Base-by-base conservation (phyloP, 2,888 invertebrate species). In the Empis stercorea region DNA sequence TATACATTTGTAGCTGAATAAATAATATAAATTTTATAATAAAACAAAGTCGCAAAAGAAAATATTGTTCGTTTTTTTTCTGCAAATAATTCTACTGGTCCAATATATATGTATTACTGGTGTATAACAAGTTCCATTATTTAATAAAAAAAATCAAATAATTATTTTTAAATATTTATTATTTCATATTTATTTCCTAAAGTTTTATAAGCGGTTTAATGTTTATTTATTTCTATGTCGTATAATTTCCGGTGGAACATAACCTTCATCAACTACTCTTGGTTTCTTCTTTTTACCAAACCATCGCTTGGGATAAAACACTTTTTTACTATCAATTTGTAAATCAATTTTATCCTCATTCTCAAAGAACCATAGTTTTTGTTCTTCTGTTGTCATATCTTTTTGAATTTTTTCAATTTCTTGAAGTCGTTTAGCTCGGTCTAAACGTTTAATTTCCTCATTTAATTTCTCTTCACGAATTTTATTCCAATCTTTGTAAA, bases 351-450 rank as follows among this genome's bases (percentile, higher is more conserved):
- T 65, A 37, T 87, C 85, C 62, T 85, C 79, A 60, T 84, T 82
- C 50, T 88, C 84, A 68, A 89, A 89, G 76, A 84, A 89, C 82
- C 82, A 82, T 45, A 83, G 61, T 54, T 75, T 74, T 49, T 74
- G 72, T 59, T 87, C 87, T 59, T 76, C 77, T 40, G 68, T 59
- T 20, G 74, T 68, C 52, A 77, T 66, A 10, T 64, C 55, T 50
- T 70, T 63, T 40, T 72, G 59, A 6, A 75, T 65, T 41, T 64
- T 68, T 34, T 79, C 74, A 56, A 85, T 72, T 49, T 79, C 73
- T 13, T 68, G 57, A 7, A 78, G 56, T 46, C 76, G 67, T 51
- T 71, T 54, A 30, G 63, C 60, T 39, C 60, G 70, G n/a, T 70
- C 57, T 30, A 81, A 57, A 46, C 76, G 69, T 54, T 71, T 60